Base-by-base conservation (phyloP, 1,140 invertebrate species). In the Stenopsyche tienmushanensis region DNA sequence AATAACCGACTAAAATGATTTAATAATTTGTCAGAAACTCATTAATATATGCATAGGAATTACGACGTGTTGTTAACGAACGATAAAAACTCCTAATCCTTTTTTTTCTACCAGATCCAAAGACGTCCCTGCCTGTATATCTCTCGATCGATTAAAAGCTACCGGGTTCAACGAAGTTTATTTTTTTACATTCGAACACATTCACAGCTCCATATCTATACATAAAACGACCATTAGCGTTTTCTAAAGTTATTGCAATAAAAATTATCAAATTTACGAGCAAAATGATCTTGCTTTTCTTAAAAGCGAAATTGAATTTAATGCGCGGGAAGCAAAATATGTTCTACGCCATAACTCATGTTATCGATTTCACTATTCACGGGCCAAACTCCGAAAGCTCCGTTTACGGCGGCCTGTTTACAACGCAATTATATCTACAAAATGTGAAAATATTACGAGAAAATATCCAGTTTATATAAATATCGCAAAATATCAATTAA, bases 311-410 rank as follows among this genome's bases (percentile, higher is more conserved):
- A 47, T 47, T 47, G 57, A 60, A 39, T 60, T 60, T 17, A 60
- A 60, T 25, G 57, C 18, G 20, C 41, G 41, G 39, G 13, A 44
- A 20, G 29, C 29, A 47, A 60, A 60, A 60, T 60, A 60, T 60
- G 57, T 29, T 60, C 24, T 42, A 42, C 57, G 44, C 57, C 57
- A 60, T 60, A 26, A 60, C 42, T 60, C 57, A 60, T 47, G 39
- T 60, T 60, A 60, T 60, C 41, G 57, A 60, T 60, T 60, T 60
- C 44, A 26, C 55, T 44, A 44, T 45, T 44, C 55, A 34, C 55
- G 55, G 17, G 57, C 57, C 10, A 15, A 39, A 21, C 21, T 25
- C 41, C 44, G 26, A 60, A 42, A 42, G 57, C 54, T 57, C 54
- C 29, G 29, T 34, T 34, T 7, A 7, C 29, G 13, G 5, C 13